Percentiles rank a stretch among this genome's conserved stretches.
phyloP scores from a whole-genome alignment of 2,113 vertebrate species.

The Aix galericulata region DNA sequence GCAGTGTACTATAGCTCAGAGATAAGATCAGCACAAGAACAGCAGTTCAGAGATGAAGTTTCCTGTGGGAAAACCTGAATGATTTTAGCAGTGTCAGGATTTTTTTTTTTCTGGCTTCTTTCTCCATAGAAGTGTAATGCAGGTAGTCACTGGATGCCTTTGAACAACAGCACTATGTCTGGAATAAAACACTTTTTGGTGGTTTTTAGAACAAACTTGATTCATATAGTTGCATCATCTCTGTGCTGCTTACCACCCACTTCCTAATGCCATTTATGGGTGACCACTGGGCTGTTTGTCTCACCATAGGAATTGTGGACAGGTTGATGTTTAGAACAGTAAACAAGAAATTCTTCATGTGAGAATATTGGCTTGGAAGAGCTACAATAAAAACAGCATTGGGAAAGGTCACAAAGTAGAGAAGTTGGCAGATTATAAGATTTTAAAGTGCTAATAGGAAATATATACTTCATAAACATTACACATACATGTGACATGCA shows the following conservation, averaged over 20 bases:
- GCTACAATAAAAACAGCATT: background rate
- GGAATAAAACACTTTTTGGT: background rate
- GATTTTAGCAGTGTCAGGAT: background rate
- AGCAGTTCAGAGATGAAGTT: background rate
- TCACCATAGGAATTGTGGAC: background rate
- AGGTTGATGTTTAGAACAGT: background rate
- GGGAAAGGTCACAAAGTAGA: background rate
- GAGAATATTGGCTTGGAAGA: background rate
- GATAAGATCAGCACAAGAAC: background rate
- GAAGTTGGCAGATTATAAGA: background rate
- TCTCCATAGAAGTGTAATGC: background rate
- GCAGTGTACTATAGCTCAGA: background rate
- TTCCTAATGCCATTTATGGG: background rate
- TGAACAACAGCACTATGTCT: background rate
- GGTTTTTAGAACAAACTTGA: background rate
- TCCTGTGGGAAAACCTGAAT: background rate
- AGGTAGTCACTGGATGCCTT: background rate
- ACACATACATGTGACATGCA: background rate
- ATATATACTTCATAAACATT: background rate
- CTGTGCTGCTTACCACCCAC: background rate
- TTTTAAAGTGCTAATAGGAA: background rate
- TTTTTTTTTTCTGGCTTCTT: background rate
- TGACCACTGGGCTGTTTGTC: background rate
- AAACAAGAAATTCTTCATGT: background rate
- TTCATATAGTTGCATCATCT: background rate